Conservation (phyloP, 2,113 vertebrate genomes). For the Phylloscopus whistleri region DNA sequence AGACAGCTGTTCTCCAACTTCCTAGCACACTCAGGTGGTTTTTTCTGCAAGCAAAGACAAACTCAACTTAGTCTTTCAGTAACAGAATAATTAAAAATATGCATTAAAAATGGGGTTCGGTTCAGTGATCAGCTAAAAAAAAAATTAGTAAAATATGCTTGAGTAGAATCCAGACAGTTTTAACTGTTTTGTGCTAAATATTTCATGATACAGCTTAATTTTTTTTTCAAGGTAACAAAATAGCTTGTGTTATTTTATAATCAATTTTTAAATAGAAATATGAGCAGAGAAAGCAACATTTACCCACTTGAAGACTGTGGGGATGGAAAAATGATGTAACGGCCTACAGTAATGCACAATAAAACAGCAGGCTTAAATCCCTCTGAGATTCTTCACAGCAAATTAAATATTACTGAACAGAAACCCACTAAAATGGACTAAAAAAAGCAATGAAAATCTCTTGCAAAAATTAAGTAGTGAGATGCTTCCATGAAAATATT, state of each 20-base stretch:
- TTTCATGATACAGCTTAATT: not conserved
- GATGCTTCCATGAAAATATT: not conserved
- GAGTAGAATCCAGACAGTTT: not conserved
- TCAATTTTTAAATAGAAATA: not conserved
- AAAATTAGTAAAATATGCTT: not conserved
- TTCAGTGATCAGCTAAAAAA: not conserved
- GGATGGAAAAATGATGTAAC: not conserved
- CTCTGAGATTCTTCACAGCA: not conserved
- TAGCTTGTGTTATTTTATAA: not conserved
- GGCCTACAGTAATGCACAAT: not conserved
- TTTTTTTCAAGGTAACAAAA: not conserved
- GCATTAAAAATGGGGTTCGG: not conserved
- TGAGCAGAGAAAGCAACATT: not conserved
- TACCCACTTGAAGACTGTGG: not conserved
- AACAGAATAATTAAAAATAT: not conserved
- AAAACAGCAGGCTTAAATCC: not conserved
- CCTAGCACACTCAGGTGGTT: not conserved
- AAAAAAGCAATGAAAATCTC: not conserved
- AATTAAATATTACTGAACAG: not conserved
- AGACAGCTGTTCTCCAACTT: not conserved
- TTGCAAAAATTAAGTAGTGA: not conserved
- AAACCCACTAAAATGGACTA: not conserved
- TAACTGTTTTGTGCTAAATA: not conserved
- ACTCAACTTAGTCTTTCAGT: not conserved
- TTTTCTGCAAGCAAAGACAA: conserved; percentile 26